These are phyloP conservation scores for Takifugu bimaculatus DNA, from an alignment of 2,113 vertebrate genomes.

Conservation along the genomic window DNA sequence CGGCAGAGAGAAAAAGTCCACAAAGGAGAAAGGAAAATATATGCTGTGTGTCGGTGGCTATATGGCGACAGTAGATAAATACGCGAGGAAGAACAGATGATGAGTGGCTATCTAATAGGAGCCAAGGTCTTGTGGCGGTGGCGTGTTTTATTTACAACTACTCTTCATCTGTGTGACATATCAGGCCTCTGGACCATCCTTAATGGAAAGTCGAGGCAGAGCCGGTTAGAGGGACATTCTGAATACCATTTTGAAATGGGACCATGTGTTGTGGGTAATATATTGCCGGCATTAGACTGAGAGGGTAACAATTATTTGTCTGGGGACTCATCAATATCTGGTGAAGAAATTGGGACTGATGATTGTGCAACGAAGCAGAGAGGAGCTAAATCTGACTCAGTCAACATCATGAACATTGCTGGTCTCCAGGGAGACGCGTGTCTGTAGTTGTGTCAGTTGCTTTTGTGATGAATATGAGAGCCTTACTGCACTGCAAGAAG, in stretches of 20 bases:
- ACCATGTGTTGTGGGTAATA: constrained; percentile 30
- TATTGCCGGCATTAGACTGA: constrained; percentile 41
- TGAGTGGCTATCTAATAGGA: constrained; percentile 46
- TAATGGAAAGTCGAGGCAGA: constrained; percentile 24
- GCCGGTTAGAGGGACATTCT: constrained; percentile 10
- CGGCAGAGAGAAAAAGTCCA: constrained; percentile 1
- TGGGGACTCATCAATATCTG: constrained; percentile 56
- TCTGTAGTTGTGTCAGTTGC: too few relatives aligned
- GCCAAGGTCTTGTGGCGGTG: constrained; percentile 46
- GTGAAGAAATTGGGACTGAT: constrained; percentile 54
- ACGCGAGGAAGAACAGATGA: constrained; percentile 30
- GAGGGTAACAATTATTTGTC: constrained; percentile 55
- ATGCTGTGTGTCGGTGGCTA: constrained; percentile 11
- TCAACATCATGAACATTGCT: constrained; percentile 47
- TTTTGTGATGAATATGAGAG: too few relatives aligned
- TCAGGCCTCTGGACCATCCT: constrained; percentile 18
- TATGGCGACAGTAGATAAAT: constrained; percentile 24
- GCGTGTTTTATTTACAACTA: constrained; percentile 46
- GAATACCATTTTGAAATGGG: constrained; percentile 7
- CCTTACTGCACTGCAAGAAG: not conserved
- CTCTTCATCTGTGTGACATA: constrained; percentile 45
- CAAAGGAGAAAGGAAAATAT: constrained; percentile 5
- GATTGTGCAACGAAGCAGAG: constrained; percentile 34
- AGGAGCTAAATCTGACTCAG: constrained; percentile 51
- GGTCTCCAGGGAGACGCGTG: not conserved